Evolutionary conservation across 2,888 invertebrate genomes (phyloP), one percentile per base, ranked within the genome.

Genomic region (Limnephilus marmoratus): DNA sequence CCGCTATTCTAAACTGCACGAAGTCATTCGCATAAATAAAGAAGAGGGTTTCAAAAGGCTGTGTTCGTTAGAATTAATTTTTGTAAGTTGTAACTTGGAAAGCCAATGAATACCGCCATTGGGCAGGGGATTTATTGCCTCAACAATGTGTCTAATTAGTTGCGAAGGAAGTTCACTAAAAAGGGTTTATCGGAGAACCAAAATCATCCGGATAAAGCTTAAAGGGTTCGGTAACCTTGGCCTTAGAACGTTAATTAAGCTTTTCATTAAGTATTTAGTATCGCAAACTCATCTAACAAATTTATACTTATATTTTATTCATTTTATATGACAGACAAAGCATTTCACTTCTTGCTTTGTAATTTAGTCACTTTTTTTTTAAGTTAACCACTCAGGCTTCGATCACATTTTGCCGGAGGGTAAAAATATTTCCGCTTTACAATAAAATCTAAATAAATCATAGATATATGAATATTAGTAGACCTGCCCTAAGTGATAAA

Each of bases 121-220:
- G 81, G 89, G 49, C 83, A 53, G 88, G 90, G 86, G 92, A 93
- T 93, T 93, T 93, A 93, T 93, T 68, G 91, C 90, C 93, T 90
- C 90, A 91, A 91, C 91, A 93, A 91, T 92, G 91, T 81, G 86
- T 90, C 91, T 93, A 93, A 93, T 93, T 93, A 93, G 91, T 85
- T 91, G 90, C 91, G 91, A 90, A 92, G 45, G 89, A 85, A 93
- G 85, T 87, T 85, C 88, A 90, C 85, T 53, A 85, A 91, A 90
- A 68, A 85, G 86, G 91, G 85, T 85, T 83, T 68, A 68, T 68
- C n/a, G 68, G 68, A 68, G 68, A 68, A 68, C 24, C 68, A 68
- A 68, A 68, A 68, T 68, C 68, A 68, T 68, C 68, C 68, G 68
- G 68, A 68, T 68, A 68, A 68, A n/a, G 24, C 68, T 24, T 24